Evolutionary conservation across 2,113 vertebrate species (phyloP), one percentile per base, ranked within the genome.

Genomic region (Vulpes lagopus): DNA sequence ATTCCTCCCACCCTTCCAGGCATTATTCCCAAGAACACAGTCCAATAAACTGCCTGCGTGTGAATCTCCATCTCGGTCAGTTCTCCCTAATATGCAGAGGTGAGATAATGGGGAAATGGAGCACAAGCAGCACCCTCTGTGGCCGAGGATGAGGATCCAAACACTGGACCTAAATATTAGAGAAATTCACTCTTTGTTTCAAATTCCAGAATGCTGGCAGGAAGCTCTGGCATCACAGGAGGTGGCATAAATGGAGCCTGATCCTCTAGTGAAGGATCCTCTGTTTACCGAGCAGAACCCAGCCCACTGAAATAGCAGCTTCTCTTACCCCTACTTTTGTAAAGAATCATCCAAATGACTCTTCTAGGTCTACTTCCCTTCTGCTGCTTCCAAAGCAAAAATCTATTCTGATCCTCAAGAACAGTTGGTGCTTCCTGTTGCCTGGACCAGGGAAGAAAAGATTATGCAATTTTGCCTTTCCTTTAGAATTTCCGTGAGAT

Each of bases 231-330:
- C 90, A 93, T 67, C 0, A 2, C 19, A 94, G 65, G 43, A 43
- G 92, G 81, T 30, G 59, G 60, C 73, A 94, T 62, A 95, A 95
- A 14, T 89, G 89, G 0, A 0, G 16, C 78, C 83, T 97, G 95
- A 83, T 96, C 74, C 95, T 91, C 82, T 95, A 92, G 93, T 93
- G 84, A 95, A 11, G 17, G 16, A n/a, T 19, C 17, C 10, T 60
- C 3, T 43, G 27, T 5, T 55, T 23, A 23, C 35, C 3, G 1
- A 55, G 49, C 62, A 93, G 57, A 53, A 11, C 7, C 20, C 55
- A 22, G n/a, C 4, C 35, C 30, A 88, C 43, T 27, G 57, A 89
- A 67, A 57, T n/a, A 59, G 19, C 32, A 32, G 12, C 1, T 69
- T 65, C 60, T 76, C 25, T 86, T 4, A 35, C 59, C n/a, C 2